Evolutionary conservation across 2,888 invertebrate species (phyloP).

Genomic region (Limenitis camilla): DNA sequence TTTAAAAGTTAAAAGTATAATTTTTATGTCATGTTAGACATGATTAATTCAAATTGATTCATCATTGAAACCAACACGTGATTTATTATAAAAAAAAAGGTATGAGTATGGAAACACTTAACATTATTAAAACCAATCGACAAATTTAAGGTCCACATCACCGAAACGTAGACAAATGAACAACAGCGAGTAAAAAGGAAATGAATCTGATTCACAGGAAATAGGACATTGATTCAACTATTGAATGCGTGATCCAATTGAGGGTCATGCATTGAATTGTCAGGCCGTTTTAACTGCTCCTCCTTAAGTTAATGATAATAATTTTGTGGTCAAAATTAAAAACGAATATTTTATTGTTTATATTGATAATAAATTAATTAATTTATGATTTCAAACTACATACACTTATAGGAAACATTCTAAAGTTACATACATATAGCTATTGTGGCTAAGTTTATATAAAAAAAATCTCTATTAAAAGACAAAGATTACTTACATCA

Average conservation of each 20-base stretch:
- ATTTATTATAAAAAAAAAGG: conserved; percentile 1
- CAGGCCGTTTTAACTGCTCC: conserved; percentile 45
- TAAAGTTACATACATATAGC: too few species aligned
- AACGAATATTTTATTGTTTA: too few species aligned
- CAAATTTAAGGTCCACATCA: conserved; percentile 47
- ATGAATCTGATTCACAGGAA: conserved; percentile 70
- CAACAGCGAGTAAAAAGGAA: conserved; percentile 64
- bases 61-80: too few species aligned
- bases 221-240: conserved; percentile 71
- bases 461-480: too few species aligned
- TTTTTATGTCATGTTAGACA: too few species aligned
- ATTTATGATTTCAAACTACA: too few species aligned
- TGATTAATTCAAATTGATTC: too few species aligned
- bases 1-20: too few species aligned
- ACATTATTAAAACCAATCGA: conserved; percentile 53
- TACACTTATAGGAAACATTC: too few species aligned
- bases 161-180: conserved; percentile 63
- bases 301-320: conserved; percentile 14
- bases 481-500: conserved; percentile 4
- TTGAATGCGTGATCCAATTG: conserved; percentile 43
- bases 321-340: background rate
- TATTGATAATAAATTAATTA: too few species aligned
- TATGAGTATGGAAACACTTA: conserved; percentile 32
- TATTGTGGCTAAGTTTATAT: too few species aligned
- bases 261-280: conserved; percentile 43